Evolutionary conservation across 2,797 vertebrate genomes (phyloP).

Genomic region (Squalus acanthias): DNA sequence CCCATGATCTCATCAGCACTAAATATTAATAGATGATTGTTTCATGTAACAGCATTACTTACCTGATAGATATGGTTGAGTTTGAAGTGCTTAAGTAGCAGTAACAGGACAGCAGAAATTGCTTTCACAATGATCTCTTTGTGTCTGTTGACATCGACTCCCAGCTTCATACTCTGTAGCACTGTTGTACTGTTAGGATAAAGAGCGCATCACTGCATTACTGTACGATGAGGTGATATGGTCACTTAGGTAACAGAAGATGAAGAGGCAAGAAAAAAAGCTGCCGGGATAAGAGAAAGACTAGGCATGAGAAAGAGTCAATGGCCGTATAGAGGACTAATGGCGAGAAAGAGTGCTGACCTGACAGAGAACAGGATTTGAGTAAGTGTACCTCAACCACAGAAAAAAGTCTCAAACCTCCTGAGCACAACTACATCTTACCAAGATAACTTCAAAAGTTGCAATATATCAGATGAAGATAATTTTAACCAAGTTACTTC

Average conservation of each 20-base stretch:
- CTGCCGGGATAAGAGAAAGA: background rate
- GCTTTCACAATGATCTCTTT: conserved; percentile 98
- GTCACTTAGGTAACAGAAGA: background rate
- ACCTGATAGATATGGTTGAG: conserved; percentile 98
- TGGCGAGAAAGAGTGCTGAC: background rate
- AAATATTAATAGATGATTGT: background rate
- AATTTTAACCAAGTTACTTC: background rate
- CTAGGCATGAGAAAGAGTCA: background rate
- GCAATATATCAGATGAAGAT: background rate
- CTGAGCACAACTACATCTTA: background rate
- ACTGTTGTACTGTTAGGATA: conserved; percentile 76
- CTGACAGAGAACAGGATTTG: background rate
- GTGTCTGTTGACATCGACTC: conserved; percentile 95
- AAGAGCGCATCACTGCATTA: background rate
- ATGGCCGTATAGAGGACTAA: background rate
- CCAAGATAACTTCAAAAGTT: background rate
- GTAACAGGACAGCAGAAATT: conserved; percentile 87
- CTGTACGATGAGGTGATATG: background rate
- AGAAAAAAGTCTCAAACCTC: background rate
- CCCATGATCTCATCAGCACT: no score
- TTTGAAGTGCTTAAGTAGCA: conserved; percentile 96
- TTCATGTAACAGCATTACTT: conserved; percentile 16
- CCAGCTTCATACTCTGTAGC: conserved; percentile 96
- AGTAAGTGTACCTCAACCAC: background rate
- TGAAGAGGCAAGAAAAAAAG: background rate